These are phyloP conservation scores for Toxotes jaculatrix DNA, from an alignment of 2,113 vertebrate genomes.

Conservation along the genomic window DNA sequence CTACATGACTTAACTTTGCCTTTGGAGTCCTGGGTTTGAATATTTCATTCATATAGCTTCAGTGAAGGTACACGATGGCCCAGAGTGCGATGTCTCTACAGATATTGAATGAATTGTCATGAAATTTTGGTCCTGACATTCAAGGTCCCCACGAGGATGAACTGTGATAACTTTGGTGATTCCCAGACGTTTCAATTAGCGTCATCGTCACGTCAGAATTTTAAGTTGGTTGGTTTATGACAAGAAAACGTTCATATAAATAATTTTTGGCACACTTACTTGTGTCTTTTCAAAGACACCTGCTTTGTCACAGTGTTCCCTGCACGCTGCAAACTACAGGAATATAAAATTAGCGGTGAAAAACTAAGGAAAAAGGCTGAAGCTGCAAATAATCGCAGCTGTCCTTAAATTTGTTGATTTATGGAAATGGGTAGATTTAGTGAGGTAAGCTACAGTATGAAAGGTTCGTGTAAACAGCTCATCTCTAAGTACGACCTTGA, in stretches of 20 bases:
- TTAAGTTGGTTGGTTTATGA: background rate
- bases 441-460: background rate
- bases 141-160: background rate
- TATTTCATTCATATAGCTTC: background rate
- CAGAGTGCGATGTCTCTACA: background rate
- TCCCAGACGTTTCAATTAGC: background rate
- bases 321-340: background rate
- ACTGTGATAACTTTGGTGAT: background rate
- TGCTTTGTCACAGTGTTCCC: background rate
- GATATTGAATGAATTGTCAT: background rate
- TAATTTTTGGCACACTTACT: background rate
- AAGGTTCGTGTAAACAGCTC: conserved; percentile 27
- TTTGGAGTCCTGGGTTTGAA: background rate
- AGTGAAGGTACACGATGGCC: background rate
- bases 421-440: background rate
- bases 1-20: background rate
- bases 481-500: conserved; percentile 52
- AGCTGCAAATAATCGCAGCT: background rate
- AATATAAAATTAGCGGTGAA: too few species aligned
- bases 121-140: background rate
- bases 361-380: background rate
- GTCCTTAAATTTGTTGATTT: conserved; percentile 5
- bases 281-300: background rate
- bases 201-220: too few species aligned
- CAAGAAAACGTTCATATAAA: background rate